Conservation (phyloP, 2,888 invertebrate species). For the Diloba caeruleocephala region DNA sequence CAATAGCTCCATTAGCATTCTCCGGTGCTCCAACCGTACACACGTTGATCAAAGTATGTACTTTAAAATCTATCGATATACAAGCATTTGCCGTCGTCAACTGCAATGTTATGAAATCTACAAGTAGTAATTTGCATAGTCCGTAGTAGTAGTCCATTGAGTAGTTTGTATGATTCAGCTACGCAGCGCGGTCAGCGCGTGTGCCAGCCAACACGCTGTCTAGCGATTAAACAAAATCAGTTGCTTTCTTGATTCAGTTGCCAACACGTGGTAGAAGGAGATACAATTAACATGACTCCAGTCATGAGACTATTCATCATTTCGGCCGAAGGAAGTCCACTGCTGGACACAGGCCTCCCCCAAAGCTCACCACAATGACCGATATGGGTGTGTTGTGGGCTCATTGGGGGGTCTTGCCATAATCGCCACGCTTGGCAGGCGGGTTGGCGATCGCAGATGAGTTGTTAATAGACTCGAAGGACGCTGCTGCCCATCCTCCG, state of each 20-base stretch:
- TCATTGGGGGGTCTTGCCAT: too few relatives aligned
- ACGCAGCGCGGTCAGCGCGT: conserved; percentile 9
- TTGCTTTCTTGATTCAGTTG: too few relatives aligned
- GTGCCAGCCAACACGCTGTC: conserved; percentile 43
- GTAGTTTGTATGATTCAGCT: conserved; percentile 38
- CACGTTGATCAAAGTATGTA: neutral
- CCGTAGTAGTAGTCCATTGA: conserved; percentile 1
- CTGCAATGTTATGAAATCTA: neutral
- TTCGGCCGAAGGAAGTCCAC: too few relatives aligned
- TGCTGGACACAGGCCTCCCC: too few relatives aligned
- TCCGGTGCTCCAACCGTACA: neutral
- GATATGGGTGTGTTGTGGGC: too few relatives aligned
- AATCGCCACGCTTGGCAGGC: too few relatives aligned
- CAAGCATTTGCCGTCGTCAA: neutral
- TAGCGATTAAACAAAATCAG: conserved; percentile 24
- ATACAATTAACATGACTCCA: too few relatives aligned
- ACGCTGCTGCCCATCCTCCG: too few relatives aligned
- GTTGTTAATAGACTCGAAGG: too few relatives aligned
- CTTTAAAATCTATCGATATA: conserved; percentile 1
- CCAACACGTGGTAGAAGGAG: neutral
- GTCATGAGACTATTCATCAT: too few relatives aligned
- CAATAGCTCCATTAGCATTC: neutral
- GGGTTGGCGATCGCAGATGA: too few relatives aligned
- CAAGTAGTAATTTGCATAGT: conserved; percentile 1
- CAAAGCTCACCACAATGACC: too few relatives aligned